Evolutionary conservation across 2,888 invertebrate genomes (phyloP).

Genomic region (Synanthedon formicaeformis): DNA sequence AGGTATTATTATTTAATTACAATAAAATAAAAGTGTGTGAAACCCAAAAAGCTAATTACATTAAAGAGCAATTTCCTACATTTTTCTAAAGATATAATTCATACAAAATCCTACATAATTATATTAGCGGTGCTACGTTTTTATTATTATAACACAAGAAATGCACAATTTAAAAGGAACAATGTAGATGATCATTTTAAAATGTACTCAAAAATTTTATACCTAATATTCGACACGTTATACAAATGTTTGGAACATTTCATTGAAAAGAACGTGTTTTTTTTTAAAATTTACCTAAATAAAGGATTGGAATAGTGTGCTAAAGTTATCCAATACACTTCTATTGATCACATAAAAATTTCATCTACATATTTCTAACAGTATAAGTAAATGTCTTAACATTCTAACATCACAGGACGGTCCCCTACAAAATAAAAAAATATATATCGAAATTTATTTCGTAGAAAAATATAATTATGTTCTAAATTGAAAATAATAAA

Average conservation of each 20-base stretch:
- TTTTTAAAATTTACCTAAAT: background rate
- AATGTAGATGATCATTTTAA: background rate
- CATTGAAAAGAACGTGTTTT: background rate
- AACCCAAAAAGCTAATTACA: no score
- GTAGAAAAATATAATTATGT: background rate
- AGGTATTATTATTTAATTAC: no score
- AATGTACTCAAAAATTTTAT: background rate
- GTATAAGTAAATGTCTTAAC: constrained; percentile 12
- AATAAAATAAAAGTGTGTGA: no score
- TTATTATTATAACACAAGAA: constrained; percentile 5
- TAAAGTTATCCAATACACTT: background rate
- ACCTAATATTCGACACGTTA: background rate
- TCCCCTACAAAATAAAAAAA: constrained; percentile 12
- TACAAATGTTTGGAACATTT: background rate
- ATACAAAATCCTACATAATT: no score
- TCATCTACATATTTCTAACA: no score
- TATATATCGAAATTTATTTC: no score
- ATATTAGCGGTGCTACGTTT: constrained; percentile 1
- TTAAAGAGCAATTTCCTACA: no score
- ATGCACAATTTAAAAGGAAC: constrained; percentile 4
- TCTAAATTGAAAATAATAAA: background rate
- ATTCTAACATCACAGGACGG: constrained; percentile 36
- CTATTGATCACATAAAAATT: no score
- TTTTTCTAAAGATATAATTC: no score
- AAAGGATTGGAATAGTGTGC: background rate